A percentile compares a stretch with the other conserved stretches of the same genome.
Conservation (phyloP, 2,888 invertebrate species). For the Cheiracanthium punctorium region DNA sequence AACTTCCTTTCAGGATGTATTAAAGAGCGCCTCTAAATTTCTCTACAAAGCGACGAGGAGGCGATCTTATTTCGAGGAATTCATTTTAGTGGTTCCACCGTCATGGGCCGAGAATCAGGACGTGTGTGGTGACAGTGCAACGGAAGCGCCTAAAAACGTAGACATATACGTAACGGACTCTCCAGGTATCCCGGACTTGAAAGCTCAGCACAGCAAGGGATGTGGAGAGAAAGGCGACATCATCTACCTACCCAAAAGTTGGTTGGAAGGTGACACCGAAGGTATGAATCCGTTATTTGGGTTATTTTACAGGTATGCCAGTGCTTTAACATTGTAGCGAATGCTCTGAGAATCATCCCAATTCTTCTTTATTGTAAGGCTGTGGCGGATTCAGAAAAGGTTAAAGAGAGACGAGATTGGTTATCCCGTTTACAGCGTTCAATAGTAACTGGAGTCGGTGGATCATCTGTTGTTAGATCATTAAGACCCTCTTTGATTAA, state of each 20-base stretch:
- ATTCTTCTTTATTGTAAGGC: too few species aligned
- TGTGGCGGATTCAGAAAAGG: too few species aligned
- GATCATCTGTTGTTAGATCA: too few species aligned
- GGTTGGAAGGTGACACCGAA: slow-evolving; percentile 22
- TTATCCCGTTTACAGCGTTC: too few species aligned
- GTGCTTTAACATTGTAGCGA: too few species aligned
- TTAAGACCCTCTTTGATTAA: too few species aligned
- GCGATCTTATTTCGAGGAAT: slow-evolving; percentile 36
- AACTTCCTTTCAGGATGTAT: slow-evolving; percentile 7
- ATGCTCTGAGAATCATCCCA: too few species aligned
- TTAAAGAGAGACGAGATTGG: too few species aligned
- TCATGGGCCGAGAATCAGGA: not conserved
- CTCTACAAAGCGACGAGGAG: slow-evolving; percentile 45
- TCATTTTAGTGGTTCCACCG: slow-evolving; percentile 22
- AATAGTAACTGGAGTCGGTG: too few species aligned
- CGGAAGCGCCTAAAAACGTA: not conserved
- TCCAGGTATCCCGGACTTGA: not conserved
- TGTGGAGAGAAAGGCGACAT: slow-evolving; percentile 45
- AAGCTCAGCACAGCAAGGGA: slow-evolving; percentile 39
- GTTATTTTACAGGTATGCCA: too few species aligned
- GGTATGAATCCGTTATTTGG: too few species aligned
- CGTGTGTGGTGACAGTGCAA: not conserved
- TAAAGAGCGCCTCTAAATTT: slow-evolving; percentile 42
- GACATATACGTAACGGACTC: slow-evolving; percentile 35
- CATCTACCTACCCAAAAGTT: slow-evolving; percentile 44